phyloP scores from a whole-genome alignment of 2,888 invertebrate species.

The Cheilosia scutellata region DNA sequence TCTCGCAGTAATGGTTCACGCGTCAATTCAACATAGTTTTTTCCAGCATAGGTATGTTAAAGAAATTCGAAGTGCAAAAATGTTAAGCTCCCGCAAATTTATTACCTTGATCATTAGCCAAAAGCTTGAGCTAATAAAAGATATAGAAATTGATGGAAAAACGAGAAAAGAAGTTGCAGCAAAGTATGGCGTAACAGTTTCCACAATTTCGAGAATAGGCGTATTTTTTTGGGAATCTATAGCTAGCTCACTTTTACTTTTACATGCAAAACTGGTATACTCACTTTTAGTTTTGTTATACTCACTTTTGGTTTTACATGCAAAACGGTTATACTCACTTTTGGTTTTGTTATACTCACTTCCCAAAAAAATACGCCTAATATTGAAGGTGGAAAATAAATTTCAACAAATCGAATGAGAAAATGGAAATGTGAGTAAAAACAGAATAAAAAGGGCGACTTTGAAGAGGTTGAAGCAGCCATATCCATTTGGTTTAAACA shows the following conservation, averaged over 20 bases:
- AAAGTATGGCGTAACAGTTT: slow-evolving; percentile 1
- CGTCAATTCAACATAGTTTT: too few species aligned
- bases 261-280: too few species aligned
- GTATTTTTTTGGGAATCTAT: too few species aligned
- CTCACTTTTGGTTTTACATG: too few species aligned
- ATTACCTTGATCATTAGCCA: background rate
- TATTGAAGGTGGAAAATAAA: slow-evolving; percentile 4
- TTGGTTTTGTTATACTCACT: too few species aligned
- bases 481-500: slow-evolving; percentile 16
- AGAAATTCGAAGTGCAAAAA: background rate
- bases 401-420: background rate
- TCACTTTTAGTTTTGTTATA: too few species aligned
- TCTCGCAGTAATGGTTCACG: too few species aligned
- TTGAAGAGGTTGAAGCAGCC: slow-evolving; percentile 7
- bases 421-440: background rate
- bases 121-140: background rate
- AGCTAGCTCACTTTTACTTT: too few species aligned
- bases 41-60: too few species aligned
- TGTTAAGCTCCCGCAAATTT: background rate
- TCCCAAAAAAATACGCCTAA: too few species aligned
- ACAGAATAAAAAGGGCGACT: background rate
- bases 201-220: slow-evolving; percentile 7
- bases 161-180: slow-evolving; percentile 1
- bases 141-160: slow-evolving; percentile 5
- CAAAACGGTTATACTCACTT: too few species aligned